Percentiles rank a stretch among this genome's conserved stretches.
phyloP scores from a whole-genome alignment of 2,888 invertebrate genomes.

The Frankliniella intonsa region DNA sequence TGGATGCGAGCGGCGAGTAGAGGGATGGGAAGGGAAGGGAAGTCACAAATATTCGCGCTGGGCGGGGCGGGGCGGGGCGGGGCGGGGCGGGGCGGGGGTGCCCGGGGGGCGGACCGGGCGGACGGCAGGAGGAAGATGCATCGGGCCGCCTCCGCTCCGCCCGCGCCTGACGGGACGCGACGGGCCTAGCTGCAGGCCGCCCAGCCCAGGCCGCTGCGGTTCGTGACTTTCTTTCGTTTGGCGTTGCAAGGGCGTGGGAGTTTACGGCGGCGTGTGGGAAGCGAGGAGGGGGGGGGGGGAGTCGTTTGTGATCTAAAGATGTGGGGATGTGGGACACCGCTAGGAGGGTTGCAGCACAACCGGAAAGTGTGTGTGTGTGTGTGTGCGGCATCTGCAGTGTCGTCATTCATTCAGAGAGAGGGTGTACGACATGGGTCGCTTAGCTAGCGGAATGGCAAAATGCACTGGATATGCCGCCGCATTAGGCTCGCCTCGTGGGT shows the following conservation, averaged over 20 bases:
- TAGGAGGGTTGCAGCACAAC: background rate
- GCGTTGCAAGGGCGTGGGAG: conserved; percentile 4
- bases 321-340: background rate
- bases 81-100: background rate
- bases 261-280: background rate
- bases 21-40: background rate
- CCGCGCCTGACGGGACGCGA: too few species aligned
- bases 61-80: background rate
- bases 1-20: too few species aligned
- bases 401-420: too few species aligned
- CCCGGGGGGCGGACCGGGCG: background rate
- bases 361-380: background rate
- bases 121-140: background rate
- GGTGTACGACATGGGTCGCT: too few species aligned
- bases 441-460: too few species aligned
- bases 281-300: background rate
- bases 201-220: background rate
- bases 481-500: too few species aligned
- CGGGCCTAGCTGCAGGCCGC: too few species aligned
- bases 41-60: background rate
- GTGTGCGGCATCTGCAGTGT: background rate
- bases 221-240: conserved; percentile 24
- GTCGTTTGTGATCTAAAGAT: background rate
- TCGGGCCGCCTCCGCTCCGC: too few species aligned
- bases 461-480: too few species aligned